Evolutionary conservation across 2,888 invertebrate species (phyloP).

Genomic region (Pyrrhosoma nymphula): DNA sequence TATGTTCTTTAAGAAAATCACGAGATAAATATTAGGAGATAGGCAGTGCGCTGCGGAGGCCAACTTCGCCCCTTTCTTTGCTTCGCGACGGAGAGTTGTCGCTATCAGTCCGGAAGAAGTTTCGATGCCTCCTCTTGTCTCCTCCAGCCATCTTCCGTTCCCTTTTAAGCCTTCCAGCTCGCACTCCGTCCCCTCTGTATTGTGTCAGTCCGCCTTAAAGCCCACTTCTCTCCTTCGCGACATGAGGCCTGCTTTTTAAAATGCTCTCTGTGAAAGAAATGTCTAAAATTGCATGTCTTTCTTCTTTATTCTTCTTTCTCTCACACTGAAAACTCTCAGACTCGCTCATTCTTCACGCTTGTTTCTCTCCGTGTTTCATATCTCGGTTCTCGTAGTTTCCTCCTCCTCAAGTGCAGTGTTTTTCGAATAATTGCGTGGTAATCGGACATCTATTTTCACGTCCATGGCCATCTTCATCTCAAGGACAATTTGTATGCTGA

Average conservation of each 20-base stretch:
- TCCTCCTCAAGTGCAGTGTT: not conserved
- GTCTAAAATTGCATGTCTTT: not conserved
- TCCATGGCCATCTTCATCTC: not conserved
- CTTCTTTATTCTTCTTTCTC: not conserved
- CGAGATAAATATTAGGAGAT: not conserved
- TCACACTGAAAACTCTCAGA: not conserved
- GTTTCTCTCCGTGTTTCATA: not conserved
- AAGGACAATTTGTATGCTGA: too few relatives aligned
- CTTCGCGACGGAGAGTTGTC: not conserved
- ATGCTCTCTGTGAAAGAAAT: conserved; percentile 6
- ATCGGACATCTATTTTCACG: not conserved
- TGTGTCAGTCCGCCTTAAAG: not conserved
- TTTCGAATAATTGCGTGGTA: not conserved
- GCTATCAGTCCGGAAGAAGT: not conserved
- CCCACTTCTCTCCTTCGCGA: conserved; percentile 9
- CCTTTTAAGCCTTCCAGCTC: not conserved
- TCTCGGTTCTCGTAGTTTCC: not conserved
- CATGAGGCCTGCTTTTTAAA: not conserved
- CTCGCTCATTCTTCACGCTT: not conserved
- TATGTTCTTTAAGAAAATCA: not conserved
- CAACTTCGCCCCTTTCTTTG: not conserved
- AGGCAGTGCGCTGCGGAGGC: not conserved
- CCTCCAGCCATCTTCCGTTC: not conserved
- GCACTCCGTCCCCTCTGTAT: not conserved
- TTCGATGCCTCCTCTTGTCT: not conserved